These are phyloP conservation scores for Nomada ruficornis DNA, from an alignment of 2,888 invertebrate species.

Conservation along the genomic window DNA sequence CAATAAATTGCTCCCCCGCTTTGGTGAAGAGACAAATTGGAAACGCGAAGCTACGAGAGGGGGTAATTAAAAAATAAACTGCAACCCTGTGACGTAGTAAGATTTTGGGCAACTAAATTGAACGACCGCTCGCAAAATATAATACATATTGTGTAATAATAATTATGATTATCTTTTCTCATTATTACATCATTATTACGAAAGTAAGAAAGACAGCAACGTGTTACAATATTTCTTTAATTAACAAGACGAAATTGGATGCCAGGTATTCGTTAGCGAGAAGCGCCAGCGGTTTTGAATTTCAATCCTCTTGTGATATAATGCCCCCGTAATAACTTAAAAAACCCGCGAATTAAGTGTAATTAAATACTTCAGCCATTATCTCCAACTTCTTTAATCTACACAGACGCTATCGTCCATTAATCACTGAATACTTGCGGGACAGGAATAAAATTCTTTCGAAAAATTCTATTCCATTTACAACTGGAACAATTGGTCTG, in stretches of 20 bases:
- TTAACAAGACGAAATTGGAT: slow-evolving; percentile 3
- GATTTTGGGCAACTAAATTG: neutral
- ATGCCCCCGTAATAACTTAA: too few relatives aligned
- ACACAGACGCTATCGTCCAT: too few relatives aligned
- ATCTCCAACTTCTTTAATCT: too few relatives aligned
- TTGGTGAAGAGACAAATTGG: slow-evolving; percentile 5
- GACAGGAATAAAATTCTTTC: too few relatives aligned
- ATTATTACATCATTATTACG: neutral
- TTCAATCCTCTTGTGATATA: neutral
- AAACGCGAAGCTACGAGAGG: neutral
- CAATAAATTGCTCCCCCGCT: slow-evolving; percentile 19
- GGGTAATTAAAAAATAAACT: too few relatives aligned
- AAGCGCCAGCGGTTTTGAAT: slow-evolving; percentile 7
- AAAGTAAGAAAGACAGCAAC: neutral
- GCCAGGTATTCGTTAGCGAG: neutral
- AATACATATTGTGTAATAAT: neutral
- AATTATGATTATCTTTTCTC: too few relatives aligned
- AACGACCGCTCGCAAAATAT: neutral
- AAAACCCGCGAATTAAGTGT: too few relatives aligned
- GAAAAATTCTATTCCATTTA: too few relatives aligned
- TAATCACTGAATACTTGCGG: too few relatives aligned
- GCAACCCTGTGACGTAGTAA: too few relatives aligned
- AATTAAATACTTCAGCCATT: too few relatives aligned
- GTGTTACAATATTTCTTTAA: neutral
- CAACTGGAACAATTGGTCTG: too few relatives aligned